Evolutionary conservation across 2,888 invertebrate genomes (phyloP), one percentile per base, ranked within the genome.

Genomic region (Adela reaumurella): DNA sequence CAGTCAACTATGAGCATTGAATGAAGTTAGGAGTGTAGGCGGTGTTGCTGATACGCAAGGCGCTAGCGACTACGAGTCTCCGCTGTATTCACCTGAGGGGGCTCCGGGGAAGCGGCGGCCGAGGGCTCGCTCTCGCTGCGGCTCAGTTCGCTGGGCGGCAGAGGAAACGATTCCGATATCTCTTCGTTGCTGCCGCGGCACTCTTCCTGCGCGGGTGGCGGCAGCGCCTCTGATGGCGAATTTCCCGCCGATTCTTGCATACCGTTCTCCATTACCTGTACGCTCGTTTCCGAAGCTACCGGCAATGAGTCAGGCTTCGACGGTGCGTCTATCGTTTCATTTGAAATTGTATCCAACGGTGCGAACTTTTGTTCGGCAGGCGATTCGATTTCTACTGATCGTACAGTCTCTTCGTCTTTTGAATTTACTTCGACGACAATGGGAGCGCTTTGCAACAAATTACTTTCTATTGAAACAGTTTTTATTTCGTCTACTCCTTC

Each of bases 21-120:
- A 35, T 35, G 35, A 35, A 14, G 35, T 35, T 35, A 14, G 14
- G 35, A 35, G 35, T 35, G 3, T 8, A 35, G 35, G 35, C 35
- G 14, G 35, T 35, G 35, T 35, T 35, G 35, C 14, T 35, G 35
- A 14, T 35, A 35, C 14, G 14, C 11, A 14, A 35, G 35, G 35
- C 35, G 14, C 35, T 35, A 35, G 35, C 11, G 11, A 35, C 35
- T 35, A 35, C 35, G 35, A 35, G 35, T 35, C 35, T 35, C 35
- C 35, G 35, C 65, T 62, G 67, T 74, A 74, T 65, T 76, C 76
- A 78, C 77, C 77, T 78, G 77, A 55, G 53, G 49, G 52, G 54
- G 56, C 51, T 55, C 53, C 55, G 57, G 54, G 57, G 56, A 47
- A 52, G 47, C 47, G 50, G 50, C 11, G 35, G 11, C 35, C 11